Base-by-base conservation (phyloP, 92 coral and sea anemone genomes). In the Epizoanthus illoricatus region DNA sequence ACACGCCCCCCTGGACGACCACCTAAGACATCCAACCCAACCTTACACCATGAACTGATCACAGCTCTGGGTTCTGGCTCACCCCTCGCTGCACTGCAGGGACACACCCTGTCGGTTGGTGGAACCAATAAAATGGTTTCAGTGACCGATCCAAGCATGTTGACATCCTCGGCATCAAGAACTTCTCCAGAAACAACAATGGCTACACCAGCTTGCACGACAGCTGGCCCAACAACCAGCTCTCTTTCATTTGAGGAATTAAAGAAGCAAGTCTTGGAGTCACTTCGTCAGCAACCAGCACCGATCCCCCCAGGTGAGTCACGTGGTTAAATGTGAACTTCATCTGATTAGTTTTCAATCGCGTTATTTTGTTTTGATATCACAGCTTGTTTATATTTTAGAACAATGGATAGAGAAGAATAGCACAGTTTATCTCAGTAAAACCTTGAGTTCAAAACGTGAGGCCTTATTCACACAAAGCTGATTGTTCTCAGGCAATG, bases 1-100 rank as follows among this genome's bases (percentile, higher is more conserved):
- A 90, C 85, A 55, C 91, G 98, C 9, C 94, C 95, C 5, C 98
- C 98, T 18, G 98, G 98, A 15, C 88, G 98, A 74, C 98, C 98
- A 69, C 95, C 98, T 10, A 93, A 90, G 80, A 90, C 89, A 17
- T 80, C 94, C 13, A 90, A 88, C 67, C 90, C 91, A 24, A 84
- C 85, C 80, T 40, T 88, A 75, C 83, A 80, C 57, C 83, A 78
- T 3, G 80, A 84, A 5, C 57, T 84, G 61, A 71, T 86, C n/a
- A 42, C 84, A 20, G 84, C 79, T 23, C 66, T 86, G 28, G 86
- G 88, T 15, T 63, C 80, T 65, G 85, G 83, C 23, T 56, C 84
- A 33, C 91, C 91, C n/a, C 16, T 87, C 12, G 49, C 84, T 19
- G 72, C 90, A 58, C 74, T 88, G 9, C 73, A 76, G 9, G 85